Base-by-base conservation (phyloP, 2,113 vertebrate species). In the Plecturocebus donacophilus region DNA sequence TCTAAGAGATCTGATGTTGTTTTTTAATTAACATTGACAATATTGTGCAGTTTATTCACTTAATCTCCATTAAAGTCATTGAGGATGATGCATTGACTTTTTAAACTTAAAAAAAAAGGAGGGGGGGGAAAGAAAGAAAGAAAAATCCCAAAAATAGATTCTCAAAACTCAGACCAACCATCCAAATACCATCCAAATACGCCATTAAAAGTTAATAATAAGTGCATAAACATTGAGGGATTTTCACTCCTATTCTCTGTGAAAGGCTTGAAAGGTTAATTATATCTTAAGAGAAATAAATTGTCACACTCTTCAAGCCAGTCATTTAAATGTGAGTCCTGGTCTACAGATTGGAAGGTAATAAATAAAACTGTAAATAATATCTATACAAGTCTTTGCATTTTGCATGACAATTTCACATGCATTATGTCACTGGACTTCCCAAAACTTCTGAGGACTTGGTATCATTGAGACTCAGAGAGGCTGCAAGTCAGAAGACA, bases 61-160 rank as follows among this genome's bases (percentile, higher is more conserved):
- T 90, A 84, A 94, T 96, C 71, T 88, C 71, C 85, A 90, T 95
- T 94, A 81, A 90, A 96, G 47, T 80, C 75, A 76, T 17, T 47
- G 47, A 95, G 47, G 54, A 90, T 87, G 81, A 91, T 12, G 8
- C 27, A 96, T 3, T 70, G 27, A 42, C 64, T 93, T 94, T 87
- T 85, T 64, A 89, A 96, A 89, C 10, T 32, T 6, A 32, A 32
- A 64, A 80, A 66, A 47, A 20, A 10, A n/a, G n/a, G n/a, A n/a
- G n/a, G n/a, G n/a, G n/a, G 14, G 42, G 5, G 3, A 30, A 32
- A 64, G 71, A 66, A 56, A 30, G 4, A 14, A 49, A 32, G 27
- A 27, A 66, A 54, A 83, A 5, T 8, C 3, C 81, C 82, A 52
- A 52, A 91, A 95, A 96, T 32, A 80, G 38, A 90, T 71, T 71